These are phyloP conservation scores for Pelodytes ibericus DNA, from an alignment of 2,797 vertebrate species.

Conservation along the genomic window DNA sequence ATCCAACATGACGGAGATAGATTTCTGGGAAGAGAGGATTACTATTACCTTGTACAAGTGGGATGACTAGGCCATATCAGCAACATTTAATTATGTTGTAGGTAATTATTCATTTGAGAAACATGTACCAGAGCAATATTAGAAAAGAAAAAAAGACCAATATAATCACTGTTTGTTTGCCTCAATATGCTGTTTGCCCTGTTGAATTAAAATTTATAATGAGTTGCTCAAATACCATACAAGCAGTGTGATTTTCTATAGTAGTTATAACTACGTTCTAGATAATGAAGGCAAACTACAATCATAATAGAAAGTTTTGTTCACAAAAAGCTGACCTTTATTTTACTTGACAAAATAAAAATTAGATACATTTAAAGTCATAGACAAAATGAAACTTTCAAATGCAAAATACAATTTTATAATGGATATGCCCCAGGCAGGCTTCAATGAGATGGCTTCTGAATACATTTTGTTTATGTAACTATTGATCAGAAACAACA, in stretches of 20 bases:
- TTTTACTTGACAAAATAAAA: conserved; percentile 48
- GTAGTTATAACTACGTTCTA: background rate
- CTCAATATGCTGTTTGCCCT: conserved; percentile 62
- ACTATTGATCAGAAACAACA: conserved; percentile 54
- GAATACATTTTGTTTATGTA: conserved; percentile 48
- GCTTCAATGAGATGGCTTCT: conserved; percentile 15
- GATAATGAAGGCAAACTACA: conserved; percentile 31
- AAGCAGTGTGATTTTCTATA: conserved; percentile 53
- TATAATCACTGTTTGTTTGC: conserved; percentile 69
- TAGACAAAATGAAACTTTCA: conserved; percentile 27
- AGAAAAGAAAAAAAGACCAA: conserved; percentile 64
- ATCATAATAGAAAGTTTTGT: conserved; percentile 42
- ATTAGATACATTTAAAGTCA: conserved; percentile 40
- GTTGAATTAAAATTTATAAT: conserved; percentile 65
- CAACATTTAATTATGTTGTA: conserved; percentile 79
- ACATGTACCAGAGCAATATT: conserved; percentile 67
- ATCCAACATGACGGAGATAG: conserved; percentile 88
- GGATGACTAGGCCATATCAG: conserved; percentile 78
- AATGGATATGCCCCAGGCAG: conserved; percentile 57
- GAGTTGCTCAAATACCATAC: conserved; percentile 68
- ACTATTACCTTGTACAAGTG: conserved; percentile 81
- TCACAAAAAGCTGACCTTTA: conserved; percentile 3
- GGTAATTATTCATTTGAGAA: conserved; percentile 77
- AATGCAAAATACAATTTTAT: conserved; percentile 46
- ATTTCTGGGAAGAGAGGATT: conserved; percentile 84